phyloP scores from a whole-genome alignment of 2,113 vertebrate species.

The Epinephelus lanceolatus region DNA sequence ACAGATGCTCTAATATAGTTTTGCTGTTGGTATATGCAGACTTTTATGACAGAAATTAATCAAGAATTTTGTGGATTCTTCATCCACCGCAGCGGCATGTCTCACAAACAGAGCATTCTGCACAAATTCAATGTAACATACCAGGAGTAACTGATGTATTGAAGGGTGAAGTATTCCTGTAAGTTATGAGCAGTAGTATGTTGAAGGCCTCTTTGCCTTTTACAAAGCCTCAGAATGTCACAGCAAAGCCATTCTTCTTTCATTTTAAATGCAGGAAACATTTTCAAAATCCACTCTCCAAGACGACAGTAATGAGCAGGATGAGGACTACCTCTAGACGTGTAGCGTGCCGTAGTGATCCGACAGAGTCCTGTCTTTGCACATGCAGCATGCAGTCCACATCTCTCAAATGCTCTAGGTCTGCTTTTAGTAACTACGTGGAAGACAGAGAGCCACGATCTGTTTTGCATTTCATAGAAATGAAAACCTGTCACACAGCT shows the following conservation, averaged over 20 bases:
- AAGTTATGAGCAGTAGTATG: not conserved
- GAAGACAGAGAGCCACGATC: not conserved
- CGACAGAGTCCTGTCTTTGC: not conserved
- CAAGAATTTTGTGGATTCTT: too few species aligned
- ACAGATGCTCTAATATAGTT: too few species aligned
- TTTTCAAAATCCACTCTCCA: not conserved
- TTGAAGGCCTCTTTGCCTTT: not conserved
- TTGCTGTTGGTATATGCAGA: too few species aligned
- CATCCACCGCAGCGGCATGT: too few species aligned
- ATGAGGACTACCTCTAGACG: not conserved
- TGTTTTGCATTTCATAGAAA: not conserved
- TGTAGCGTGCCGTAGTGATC: not conserved
- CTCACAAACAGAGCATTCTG: too few species aligned
- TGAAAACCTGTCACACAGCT: not conserved
- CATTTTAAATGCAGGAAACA: not conserved
- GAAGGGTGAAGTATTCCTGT: too few species aligned
- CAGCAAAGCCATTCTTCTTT: not conserved
- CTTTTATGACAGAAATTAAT: too few species aligned
- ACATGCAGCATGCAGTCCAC: not conserved
- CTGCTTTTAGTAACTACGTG: not conserved
- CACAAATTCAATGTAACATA: too few species aligned
- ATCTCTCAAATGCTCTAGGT: not conserved
- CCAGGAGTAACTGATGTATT: too few species aligned
- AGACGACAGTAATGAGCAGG: constrained; percentile 18
- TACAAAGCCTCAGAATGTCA: not conserved